phyloP scores from a whole-genome alignment of 2,888 invertebrate species.

The Ypsolopha scabrella region DNA sequence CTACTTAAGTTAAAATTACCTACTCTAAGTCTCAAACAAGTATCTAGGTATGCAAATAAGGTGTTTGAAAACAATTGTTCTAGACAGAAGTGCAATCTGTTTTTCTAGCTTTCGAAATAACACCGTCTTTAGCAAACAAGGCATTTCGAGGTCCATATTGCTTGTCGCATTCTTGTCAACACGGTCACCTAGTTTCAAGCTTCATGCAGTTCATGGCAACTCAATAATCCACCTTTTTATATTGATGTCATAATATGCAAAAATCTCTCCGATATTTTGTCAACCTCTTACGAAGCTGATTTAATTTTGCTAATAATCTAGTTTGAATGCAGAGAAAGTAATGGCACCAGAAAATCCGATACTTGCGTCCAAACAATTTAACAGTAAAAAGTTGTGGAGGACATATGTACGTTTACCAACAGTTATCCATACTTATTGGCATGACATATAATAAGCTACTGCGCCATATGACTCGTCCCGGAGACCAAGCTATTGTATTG shows the following conservation, averaged over 20 bases:
- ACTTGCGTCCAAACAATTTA: slow-evolving; percentile 16
- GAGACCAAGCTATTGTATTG: too few relatives aligned
- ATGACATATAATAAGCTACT: slow-evolving; percentile 27
- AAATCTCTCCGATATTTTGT: neutral
- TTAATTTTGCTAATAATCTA: neutral
- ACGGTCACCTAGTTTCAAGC: neutral
- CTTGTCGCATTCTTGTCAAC: neutral
- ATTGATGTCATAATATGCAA: neutral
- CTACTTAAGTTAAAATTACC: too few relatives aligned
- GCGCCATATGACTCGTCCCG: too few relatives aligned
- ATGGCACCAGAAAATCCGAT: neutral
- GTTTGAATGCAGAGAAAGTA: neutral
- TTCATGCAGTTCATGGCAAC: neutral
- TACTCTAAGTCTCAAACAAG: too few relatives aligned
- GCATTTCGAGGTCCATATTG: neutral
- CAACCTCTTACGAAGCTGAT: neutral
- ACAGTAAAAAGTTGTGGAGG: slow-evolving; percentile 31
- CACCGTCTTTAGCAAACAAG: too few relatives aligned
- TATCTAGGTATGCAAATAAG: too few relatives aligned
- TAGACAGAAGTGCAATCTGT: too few relatives aligned
- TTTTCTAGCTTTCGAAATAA: too few relatives aligned
- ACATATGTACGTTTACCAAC: slow-evolving; percentile 6
- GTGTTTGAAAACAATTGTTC: too few relatives aligned
- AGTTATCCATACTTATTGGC: slow-evolving; percentile 40
- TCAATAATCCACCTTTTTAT: neutral